Evolutionary conservation across 2,888 invertebrate species (phyloP).

Genomic region (Melanargia galathea): DNA sequence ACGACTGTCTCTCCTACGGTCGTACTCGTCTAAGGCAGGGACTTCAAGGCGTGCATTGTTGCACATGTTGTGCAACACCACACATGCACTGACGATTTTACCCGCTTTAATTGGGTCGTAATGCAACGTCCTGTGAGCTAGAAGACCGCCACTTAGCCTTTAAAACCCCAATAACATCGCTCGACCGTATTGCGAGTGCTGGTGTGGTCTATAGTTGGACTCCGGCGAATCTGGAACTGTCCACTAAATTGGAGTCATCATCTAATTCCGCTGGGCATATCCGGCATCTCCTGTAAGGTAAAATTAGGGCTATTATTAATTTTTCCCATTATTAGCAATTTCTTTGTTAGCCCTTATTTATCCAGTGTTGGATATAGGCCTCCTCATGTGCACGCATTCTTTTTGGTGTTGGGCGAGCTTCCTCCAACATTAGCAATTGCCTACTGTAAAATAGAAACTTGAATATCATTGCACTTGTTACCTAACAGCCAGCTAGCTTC

Average conservation of each 20-base stretch:
- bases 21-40: background rate
- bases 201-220: background rate
- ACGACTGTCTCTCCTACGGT: background rate
- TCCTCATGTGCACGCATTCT: too few relatives aligned
- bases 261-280: background rate
- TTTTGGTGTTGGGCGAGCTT: too few relatives aligned
- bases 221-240: background rate
- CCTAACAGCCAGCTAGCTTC: conserved; percentile 2
- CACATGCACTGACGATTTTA: background rate
- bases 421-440: too few relatives aligned
- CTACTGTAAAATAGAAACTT: too few relatives aligned
- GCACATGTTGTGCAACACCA: background rate
- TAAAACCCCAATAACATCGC: background rate
- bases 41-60: background rate
- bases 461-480: background rate
- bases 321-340: too few relatives aligned
- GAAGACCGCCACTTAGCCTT: background rate
- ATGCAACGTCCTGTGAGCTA: background rate
- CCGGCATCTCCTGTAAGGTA: background rate
- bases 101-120: background rate
- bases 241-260: background rate
- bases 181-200: background rate
- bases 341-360: too few relatives aligned
- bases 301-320: background rate
- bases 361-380: too few relatives aligned